Percentiles rank a stretch among this genome's conserved stretches.
Evolutionary conservation across 2,888 invertebrate genomes (phyloP).

Genomic region (Iselma pallidipennis): DNA sequence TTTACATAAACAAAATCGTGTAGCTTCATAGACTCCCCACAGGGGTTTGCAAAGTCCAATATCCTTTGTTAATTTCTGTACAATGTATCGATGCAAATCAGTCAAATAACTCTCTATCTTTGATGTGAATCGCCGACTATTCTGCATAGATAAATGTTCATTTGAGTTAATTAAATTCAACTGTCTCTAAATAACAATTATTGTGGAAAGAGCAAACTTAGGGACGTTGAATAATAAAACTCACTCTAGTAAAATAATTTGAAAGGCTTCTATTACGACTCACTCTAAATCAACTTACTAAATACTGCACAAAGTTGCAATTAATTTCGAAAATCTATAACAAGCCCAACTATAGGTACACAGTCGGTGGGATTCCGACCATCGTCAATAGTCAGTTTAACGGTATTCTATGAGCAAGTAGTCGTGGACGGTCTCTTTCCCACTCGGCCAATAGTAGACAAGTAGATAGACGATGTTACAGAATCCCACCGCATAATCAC

Average conservation of each 20-base stretch:
- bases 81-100: slow-evolving; percentile 63
- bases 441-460: too few relatives aligned
- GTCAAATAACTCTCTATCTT: slow-evolving; percentile 57
- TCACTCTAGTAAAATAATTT: background rate
- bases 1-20: slow-evolving; percentile 65
- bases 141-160: slow-evolving; percentile 28
- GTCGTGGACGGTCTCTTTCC: too few relatives aligned
- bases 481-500: too few relatives aligned
- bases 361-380: too few relatives aligned
- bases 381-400: too few relatives aligned
- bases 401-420: too few relatives aligned
- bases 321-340: background rate
- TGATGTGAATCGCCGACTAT: slow-evolving; percentile 31
- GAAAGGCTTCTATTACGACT: background rate
- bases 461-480: too few relatives aligned
- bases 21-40: slow-evolving; percentile 70
- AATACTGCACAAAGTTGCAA: background rate
- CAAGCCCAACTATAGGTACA: background rate
- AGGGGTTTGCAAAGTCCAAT: slow-evolving; percentile 74
- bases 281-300: background rate
- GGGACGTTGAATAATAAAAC: too few relatives aligned
- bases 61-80: slow-evolving; percentile 64
- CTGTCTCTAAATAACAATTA: too few relatives aligned
- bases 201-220: too few relatives aligned
- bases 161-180: background rate